Percentiles rank a stretch among this genome's conserved stretches.
Evolutionary conservation across 1,140 invertebrate genomes (phyloP).

Genomic region (Campodea augens): DNA sequence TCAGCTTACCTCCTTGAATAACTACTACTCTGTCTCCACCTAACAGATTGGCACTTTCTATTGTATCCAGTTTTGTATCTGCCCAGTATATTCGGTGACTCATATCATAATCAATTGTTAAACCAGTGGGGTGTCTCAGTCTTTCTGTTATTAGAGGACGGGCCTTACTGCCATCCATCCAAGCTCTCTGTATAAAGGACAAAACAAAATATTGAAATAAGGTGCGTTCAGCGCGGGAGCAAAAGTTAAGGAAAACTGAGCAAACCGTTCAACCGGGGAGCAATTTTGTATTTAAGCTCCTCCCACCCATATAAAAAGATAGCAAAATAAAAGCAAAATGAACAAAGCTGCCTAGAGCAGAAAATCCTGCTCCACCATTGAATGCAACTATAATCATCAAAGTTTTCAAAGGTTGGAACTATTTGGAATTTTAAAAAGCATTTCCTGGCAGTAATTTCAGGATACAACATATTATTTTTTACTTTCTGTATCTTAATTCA

Average conservation of each 20-base stretch:
- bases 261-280: no score
- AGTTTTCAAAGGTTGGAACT: no score
- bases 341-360: no score
- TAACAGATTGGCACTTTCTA: slow-evolving; percentile 72
- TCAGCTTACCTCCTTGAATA: slow-evolving; percentile 33
- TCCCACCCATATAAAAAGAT: no score
- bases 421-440: no score
- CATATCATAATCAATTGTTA: slow-evolving; percentile 78
- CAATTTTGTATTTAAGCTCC: no score
- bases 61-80: slow-evolving; percentile 81
- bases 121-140: slow-evolving; percentile 63
- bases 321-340: not conserved
- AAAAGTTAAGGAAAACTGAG: no score
- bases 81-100: slow-evolving; percentile 85
- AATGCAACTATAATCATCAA: not conserved
- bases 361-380: not conserved
- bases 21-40: slow-evolving; percentile 56
- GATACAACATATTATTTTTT: no score
- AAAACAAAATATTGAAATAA: slow-evolving; percentile 4
- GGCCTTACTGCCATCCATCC: slow-evolving; percentile 87
- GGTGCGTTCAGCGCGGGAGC: no score
- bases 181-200: slow-evolving; percentile 54
- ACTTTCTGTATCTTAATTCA: no score
- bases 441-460: no score
- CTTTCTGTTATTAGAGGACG: slow-evolving; percentile 53